Conservation (phyloP, 2,888 invertebrate genomes). For the Limnephilus auricula region DNA sequence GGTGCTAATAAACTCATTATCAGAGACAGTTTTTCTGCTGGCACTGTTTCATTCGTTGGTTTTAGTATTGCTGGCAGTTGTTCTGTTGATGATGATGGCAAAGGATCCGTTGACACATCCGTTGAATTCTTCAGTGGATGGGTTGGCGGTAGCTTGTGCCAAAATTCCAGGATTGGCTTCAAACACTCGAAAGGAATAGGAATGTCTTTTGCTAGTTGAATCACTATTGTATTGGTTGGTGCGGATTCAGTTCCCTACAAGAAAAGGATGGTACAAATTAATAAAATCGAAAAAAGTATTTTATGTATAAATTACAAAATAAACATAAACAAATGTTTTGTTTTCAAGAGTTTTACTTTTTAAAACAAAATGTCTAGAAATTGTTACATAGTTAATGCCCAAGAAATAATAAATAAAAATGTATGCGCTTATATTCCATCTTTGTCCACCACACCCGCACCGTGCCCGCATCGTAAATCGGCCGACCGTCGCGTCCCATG, state of each 20-base stretch:
- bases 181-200: not conserved
- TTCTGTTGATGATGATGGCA: not conserved
- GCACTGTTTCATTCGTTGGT: not conserved
- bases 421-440: too few species aligned
- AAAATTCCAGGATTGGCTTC: not conserved
- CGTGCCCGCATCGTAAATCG: too few species aligned
- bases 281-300: not conserved
- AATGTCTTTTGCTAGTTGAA: not conserved
- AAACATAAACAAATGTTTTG: too few species aligned
- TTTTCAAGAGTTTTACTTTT: too few species aligned
- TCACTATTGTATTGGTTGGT: not conserved
- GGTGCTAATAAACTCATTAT: not conserved
- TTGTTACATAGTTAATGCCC: too few species aligned
- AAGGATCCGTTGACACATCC: not conserved
- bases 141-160: not conserved
- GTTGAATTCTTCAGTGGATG: not conserved
- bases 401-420: too few species aligned
- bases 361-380: too few species aligned
- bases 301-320: too few species aligned
- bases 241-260: not conserved
- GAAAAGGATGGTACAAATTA: not conserved
- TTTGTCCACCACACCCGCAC: too few species aligned
- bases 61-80: not conserved
- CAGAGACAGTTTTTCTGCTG: not conserved
- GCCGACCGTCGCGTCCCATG: too few species aligned